Evolutionary conservation across 1,140 invertebrate genomes (phyloP).

Genomic region (Acromyrmex heyeri): DNA sequence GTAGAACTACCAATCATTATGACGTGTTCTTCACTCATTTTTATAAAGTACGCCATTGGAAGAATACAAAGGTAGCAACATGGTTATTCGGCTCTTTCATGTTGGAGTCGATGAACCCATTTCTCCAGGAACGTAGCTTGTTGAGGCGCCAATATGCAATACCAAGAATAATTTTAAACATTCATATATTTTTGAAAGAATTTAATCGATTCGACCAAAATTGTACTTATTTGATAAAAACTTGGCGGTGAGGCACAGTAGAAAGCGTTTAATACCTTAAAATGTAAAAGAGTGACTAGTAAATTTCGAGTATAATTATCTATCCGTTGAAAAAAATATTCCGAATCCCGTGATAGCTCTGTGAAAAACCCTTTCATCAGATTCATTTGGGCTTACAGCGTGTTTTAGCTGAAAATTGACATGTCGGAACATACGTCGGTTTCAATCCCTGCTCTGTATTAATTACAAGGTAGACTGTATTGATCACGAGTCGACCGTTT

Average conservation of each 20-base stretch:
- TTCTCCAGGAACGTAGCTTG: constrained; percentile 38
- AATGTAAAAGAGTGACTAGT: background rate
- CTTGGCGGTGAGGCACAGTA: too few species aligned
- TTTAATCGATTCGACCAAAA: background rate
- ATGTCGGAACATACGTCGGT: background rate
- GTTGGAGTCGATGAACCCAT: constrained; percentile 29
- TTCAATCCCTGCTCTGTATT: constrained; percentile 21
- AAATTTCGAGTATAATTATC: background rate
- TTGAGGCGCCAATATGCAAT: background rate
- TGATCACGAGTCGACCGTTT: background rate
- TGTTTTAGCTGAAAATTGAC: background rate
- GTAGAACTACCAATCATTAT: background rate
- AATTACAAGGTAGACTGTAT: background rate
- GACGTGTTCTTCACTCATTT: background rate
- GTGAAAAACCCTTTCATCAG: background rate
- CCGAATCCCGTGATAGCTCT: background rate
- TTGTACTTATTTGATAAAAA: background rate
- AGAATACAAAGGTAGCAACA: background rate
- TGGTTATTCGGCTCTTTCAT: constrained; percentile 17
- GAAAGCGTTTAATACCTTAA: background rate
- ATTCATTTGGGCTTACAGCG: background rate
- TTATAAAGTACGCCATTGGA: background rate
- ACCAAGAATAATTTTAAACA: background rate
- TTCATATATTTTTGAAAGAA: background rate
- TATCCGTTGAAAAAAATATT: background rate